Evolutionary conservation across 2,888 invertebrate genomes (phyloP).

Genomic region (Eudasyphora cyanicolor): DNA sequence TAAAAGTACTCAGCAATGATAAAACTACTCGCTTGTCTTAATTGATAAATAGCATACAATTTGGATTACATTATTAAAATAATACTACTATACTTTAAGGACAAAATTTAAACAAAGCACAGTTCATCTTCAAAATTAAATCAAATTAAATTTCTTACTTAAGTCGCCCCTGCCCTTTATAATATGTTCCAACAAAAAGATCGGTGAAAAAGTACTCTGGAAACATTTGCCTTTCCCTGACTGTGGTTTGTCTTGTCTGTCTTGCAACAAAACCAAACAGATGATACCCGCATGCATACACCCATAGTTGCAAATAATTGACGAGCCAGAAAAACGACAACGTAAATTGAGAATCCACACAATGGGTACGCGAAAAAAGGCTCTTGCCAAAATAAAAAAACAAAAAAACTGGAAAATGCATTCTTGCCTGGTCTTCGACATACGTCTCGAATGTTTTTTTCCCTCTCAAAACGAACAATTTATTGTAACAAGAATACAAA

Average conservation of each 20-base stretch:
- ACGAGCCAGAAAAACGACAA: slow-evolving; percentile 20
- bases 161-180: too few species aligned
- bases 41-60: too few species aligned
- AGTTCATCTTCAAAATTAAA: too few species aligned
- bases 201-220: neutral
- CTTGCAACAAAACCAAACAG: neutral
- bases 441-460: slow-evolving; percentile 4
- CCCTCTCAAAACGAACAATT: slow-evolving; percentile 39
- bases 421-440: too few species aligned
- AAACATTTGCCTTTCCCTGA: neutral
- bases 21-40: too few species aligned
- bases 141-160: too few species aligned
- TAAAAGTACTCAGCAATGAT: too few species aligned
- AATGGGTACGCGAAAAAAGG: slow-evolving; percentile 2
- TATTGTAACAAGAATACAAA: slow-evolving; percentile 62
- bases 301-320: slow-evolving; percentile 16
- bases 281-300: slow-evolving; percentile 14
- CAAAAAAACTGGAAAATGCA: neutral
- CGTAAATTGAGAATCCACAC: slow-evolving; percentile 5
- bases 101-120: too few species aligned
- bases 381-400: neutral
- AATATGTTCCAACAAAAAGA: neutral
- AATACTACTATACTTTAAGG: too few species aligned
- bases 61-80: too few species aligned
- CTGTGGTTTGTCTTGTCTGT: neutral